Base-by-base conservation (phyloP, 64 coral and sea anemone genomes). In the Pocillopora damicornis region DNA sequence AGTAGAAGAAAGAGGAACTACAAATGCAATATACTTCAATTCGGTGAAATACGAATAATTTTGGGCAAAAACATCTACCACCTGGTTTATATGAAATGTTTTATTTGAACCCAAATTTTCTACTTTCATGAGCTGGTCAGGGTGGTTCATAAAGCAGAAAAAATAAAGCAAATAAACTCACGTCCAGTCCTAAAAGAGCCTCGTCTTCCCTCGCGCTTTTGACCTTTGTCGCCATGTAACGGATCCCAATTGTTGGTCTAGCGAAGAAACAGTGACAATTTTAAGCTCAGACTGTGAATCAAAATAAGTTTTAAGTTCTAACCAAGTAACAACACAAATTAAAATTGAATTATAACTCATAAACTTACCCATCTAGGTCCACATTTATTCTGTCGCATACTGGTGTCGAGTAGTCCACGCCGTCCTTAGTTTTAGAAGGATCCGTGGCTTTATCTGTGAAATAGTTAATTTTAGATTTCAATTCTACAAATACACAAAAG, bases 321-420 rank as follows among this genome's bases (percentile, higher is more conserved):
- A 65, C 20, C 63, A 25, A 64, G 79, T 26, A 59, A 59, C 22
- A 15, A n/a, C 25, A 30, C 42, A 42, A 80, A 74, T 12, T 22
- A 35, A 15, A 83, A 30, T 2, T 1, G 12, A 57, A n/a, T 18
- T 13, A 75, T 30, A 34, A 14, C 60, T 38, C 30, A 30, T 30
- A 30, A 30, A 30, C 77, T 92, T 56, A 97, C 94, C 94, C 94
- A 90, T 97, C 94, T 45, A 91, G 92, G 71, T 92, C 91, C n/a
- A 89, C 75, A 78, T 97, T 97, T 15, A 97, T 67, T 90, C 88
- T 88, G 78, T 97, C 94, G 83, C 94, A 97, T 68, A 97, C 94
- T 42, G 91, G 78, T 4, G 90, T 75, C 45, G 61, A 58, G 37
- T 97, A 89, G 7, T 97, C 94, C 0, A 91, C 80, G 16, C 75